Conservation (phyloP, 1,140 invertebrate species). For the Drosophila pruinosa region DNA sequence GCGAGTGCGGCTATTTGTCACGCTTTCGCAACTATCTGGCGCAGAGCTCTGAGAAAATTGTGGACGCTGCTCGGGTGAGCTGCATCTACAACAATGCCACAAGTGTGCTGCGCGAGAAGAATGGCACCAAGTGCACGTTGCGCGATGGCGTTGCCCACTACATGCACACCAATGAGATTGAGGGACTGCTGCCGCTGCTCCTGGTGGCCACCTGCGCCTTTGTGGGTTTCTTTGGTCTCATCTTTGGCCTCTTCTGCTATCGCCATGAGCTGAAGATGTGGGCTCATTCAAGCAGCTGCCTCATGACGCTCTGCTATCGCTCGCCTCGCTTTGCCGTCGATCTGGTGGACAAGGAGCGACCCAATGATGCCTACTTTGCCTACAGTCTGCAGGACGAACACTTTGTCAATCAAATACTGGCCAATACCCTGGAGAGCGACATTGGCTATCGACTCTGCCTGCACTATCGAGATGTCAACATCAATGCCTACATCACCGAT, state of each 20-base stretch:
- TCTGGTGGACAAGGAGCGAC: slow-evolving; percentile 90
- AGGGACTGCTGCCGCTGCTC: slow-evolving; percentile 90
- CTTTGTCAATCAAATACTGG: slow-evolving; percentile 93
- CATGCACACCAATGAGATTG: slow-evolving; percentile 89
- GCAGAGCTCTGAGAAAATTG: slow-evolving; percentile 88
- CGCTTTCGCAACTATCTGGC: slow-evolving; percentile 91
- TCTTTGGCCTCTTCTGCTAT: slow-evolving; percentile 91
- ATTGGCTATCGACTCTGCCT: slow-evolving; percentile 91
- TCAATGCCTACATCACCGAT: slow-evolving; percentile 92
- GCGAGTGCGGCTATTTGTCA: slow-evolving; percentile 92
- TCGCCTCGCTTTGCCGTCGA: slow-evolving; percentile 87
- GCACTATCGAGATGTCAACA: slow-evolving; percentile 93
- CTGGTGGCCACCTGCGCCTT: slow-evolving; percentile 89
- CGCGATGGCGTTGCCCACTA: slow-evolving; percentile 87
- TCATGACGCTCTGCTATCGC: slow-evolving; percentile 90
- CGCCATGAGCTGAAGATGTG: slow-evolving; percentile 92
- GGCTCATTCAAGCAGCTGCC: slow-evolving; percentile 92
- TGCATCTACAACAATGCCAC: slow-evolving; percentile 88
- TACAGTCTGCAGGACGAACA: slow-evolving; percentile 95
- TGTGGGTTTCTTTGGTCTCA: slow-evolving; percentile 87
- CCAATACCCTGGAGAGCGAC: slow-evolving; percentile 91
- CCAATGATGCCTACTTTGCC: slow-evolving; percentile 95
- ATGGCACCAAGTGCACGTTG: slow-evolving; percentile 87
- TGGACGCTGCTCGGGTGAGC: slow-evolving; percentile 87
- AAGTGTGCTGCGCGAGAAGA: slow-evolving; percentile 87